phyloP scores from a whole-genome alignment of 2,888 invertebrate species.

The Dicyrtoma fusca region DNA sequence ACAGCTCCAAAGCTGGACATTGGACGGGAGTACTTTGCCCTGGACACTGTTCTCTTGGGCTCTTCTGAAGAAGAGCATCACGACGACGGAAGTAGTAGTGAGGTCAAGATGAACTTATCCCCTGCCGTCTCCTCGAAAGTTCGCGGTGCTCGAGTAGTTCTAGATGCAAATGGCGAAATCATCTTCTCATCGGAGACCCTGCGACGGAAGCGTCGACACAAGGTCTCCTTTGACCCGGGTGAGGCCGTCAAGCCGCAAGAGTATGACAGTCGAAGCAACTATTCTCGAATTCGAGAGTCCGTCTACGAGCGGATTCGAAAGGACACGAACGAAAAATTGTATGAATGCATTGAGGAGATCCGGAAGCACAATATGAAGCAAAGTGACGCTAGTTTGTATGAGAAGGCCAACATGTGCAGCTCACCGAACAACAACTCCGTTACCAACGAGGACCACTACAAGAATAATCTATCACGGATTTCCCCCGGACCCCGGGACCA shows the following conservation, averaged over 20 bases:
- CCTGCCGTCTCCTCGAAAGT: conserved; percentile 44
- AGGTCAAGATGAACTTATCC: conserved; percentile 35
- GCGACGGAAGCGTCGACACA: conserved; percentile 51
- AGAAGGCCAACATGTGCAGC: conserved; percentile 13
- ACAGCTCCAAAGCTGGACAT: conserved; percentile 48
- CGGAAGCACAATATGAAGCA: conserved; percentile 54
- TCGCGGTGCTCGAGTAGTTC: conserved; percentile 55
- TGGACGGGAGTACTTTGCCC: conserved; percentile 51
- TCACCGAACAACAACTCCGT: conserved; percentile 6
- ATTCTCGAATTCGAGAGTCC: conserved; percentile 53
- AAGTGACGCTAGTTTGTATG: conserved; percentile 46
- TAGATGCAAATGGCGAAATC: conserved; percentile 56
- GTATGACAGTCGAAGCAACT: conserved; percentile 48
- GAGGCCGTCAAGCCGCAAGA: conserved; percentile 52
- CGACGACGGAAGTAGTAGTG: conserved; percentile 33
- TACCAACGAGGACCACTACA: background rate
- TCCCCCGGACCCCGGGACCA: background rate
- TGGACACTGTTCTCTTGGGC: conserved; percentile 56
- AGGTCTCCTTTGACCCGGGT: conserved; percentile 56
- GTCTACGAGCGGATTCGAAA: conserved; percentile 53
- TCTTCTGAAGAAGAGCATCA: conserved; percentile 54
- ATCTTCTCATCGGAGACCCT: conserved; percentile 56
- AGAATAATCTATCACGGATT: background rate
- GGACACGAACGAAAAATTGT: conserved; percentile 49
- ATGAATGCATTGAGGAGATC: conserved; percentile 56